Conservation (phyloP, 2,113 vertebrate genomes). For the Dipodomys spectabilis region DNA sequence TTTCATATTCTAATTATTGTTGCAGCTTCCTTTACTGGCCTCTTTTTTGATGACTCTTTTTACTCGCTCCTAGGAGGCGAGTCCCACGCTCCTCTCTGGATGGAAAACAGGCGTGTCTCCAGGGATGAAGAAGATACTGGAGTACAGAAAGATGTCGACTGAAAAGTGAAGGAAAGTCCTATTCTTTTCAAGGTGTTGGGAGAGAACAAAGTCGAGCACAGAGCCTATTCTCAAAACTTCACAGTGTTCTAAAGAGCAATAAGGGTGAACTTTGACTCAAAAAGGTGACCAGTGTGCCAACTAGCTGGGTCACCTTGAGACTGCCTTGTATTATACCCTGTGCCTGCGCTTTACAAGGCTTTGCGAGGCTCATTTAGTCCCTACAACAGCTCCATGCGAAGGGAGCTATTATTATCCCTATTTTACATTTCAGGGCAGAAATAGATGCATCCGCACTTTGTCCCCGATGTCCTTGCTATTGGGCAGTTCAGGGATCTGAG, state of each 20-base stretch:
- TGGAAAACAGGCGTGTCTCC: slow-evolving; percentile 79
- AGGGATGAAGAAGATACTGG: slow-evolving; percentile 74
- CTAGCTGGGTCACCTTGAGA: background rate
- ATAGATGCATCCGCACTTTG: background rate
- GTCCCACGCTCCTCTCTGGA: slow-evolving; percentile 72
- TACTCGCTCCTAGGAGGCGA: slow-evolving; percentile 76
- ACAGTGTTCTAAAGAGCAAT: background rate
- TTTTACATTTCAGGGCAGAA: background rate
- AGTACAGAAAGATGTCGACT: slow-evolving; percentile 74
- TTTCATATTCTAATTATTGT: slow-evolving; percentile 88
- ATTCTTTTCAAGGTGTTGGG: slow-evolving; percentile 71
- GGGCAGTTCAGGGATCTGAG: background rate
- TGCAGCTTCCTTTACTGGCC: slow-evolving; percentile 83
- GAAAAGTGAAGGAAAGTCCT: slow-evolving; percentile 79
- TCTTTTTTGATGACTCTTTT: slow-evolving; percentile 84
- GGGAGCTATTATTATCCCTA: background rate
- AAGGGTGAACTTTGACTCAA: background rate
- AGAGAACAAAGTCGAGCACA: slow-evolving; percentile 67
- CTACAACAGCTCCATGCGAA: background rate
- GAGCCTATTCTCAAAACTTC: background rate
- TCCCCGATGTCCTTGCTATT: background rate
- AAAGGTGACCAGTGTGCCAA: background rate
- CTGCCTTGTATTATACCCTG: background rate
- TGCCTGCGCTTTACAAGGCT: background rate
- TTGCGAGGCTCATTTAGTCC: background rate